These are phyloP conservation scores for Gallirallus australis DNA, from an alignment of 2,797 vertebrate species.

Conservation along the genomic window DNA sequence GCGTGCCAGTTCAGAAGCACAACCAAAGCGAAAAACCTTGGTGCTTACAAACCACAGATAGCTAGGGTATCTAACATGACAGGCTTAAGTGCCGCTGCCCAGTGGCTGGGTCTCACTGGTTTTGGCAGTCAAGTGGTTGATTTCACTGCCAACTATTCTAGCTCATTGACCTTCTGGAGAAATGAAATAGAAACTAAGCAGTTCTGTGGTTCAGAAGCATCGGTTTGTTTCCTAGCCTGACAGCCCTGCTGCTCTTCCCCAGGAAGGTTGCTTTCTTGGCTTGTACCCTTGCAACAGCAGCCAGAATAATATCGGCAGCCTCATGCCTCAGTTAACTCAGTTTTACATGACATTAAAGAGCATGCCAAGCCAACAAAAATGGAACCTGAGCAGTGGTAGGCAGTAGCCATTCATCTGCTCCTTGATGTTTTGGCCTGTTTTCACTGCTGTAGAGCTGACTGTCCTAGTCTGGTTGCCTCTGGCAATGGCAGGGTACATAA, in stretches of 20 bases:
- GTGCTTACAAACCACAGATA: background rate
- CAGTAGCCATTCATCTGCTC: background rate
- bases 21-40: background rate
- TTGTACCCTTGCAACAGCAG: background rate
- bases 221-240: background rate
- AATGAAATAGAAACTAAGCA: background rate
- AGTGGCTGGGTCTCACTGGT: background rate
- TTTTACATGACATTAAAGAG: conserved; percentile 2
- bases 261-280: conserved; percentile 3
- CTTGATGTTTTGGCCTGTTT: background rate
- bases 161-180: background rate
- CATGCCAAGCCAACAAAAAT: background rate
- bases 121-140: background rate
- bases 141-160: background rate
- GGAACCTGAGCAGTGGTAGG: background rate
- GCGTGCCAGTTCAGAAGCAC: accelerated
- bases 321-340: background rate
- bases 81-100: background rate
- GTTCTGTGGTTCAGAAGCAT: conserved; percentile 1
- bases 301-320: background rate
- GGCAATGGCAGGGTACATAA: background rate
- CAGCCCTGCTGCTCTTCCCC: background rate
- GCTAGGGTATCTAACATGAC: background rate
- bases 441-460: background rate
- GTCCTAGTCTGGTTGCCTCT: background rate